A percentile compares a stretch with the other conserved stretches of the same genome.
Conservation (phyloP, 2,888 invertebrate species). For the Idaea aversata region DNA sequence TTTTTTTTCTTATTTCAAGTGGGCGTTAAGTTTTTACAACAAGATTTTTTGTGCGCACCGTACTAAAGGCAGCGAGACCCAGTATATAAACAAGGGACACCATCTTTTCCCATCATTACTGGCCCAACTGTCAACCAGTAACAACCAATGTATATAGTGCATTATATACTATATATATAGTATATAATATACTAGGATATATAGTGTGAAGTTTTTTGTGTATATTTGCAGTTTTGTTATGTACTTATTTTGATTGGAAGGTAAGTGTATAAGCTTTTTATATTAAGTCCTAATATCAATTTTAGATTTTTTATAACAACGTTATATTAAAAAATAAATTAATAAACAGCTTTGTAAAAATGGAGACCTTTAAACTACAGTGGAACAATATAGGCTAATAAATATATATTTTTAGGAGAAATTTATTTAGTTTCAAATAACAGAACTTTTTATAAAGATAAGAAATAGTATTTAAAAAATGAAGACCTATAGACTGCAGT, state of each 20-base stretch:
- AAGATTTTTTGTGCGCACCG: slow-evolving; percentile 37
- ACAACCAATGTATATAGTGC: slow-evolving; percentile 20
- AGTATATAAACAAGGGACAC: slow-evolving; percentile 46
- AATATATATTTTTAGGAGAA: too few species aligned
- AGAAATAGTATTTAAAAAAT: too few species aligned
- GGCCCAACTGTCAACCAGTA: slow-evolving; percentile 32
- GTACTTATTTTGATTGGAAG: neutral
- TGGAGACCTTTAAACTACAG: too few species aligned
- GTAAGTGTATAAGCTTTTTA: neutral
- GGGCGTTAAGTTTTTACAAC: neutral
- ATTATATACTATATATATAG: slow-evolving; percentile 3
- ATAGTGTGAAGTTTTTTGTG: neutral
- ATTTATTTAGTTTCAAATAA: too few species aligned
- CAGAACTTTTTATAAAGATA: too few species aligned
- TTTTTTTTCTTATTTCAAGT: too few species aligned
- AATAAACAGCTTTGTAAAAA: too few species aligned
- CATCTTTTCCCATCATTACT: slow-evolving; percentile 38
- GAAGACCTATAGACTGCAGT: too few species aligned
- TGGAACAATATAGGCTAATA: too few species aligned
- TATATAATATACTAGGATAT: slow-evolving; percentile 5
- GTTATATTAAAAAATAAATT: neutral
- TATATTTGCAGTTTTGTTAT: neutral
- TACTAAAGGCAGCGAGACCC: slow-evolving; percentile 31
- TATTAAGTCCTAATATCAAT: too few species aligned
- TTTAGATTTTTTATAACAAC: neutral